These are phyloP conservation scores for Crotalus tigris DNA, from an alignment of 2,113 vertebrate genomes.

Conservation along the genomic window DNA sequence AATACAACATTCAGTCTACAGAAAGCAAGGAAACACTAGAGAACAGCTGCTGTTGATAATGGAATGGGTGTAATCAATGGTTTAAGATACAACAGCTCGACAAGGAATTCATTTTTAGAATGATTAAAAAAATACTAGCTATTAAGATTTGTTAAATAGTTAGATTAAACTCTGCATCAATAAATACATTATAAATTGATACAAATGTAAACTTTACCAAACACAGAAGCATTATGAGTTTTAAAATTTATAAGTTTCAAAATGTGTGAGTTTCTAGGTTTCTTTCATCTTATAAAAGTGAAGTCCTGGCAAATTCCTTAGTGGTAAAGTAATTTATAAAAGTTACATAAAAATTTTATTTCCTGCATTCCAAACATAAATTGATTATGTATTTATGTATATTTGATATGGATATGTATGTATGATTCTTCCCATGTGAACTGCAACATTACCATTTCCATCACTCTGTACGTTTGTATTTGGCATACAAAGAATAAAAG, in stretches of 20 bases:
- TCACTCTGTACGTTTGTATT: not conserved
- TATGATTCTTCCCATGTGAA: not conserved
- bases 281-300: not conserved
- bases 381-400: not conserved
- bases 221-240: not conserved
- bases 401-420: not conserved
- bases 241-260: not conserved
- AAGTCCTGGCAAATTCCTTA: not conserved
- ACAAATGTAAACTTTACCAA: not conserved
- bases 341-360: not conserved
- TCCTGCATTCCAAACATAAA: not conserved
- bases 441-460: not conserved
- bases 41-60: not conserved
- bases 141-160: not conserved
- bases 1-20: not conserved
- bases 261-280: not conserved
- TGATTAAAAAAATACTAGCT: not conserved
- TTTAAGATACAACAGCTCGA: not conserved
- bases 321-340: not conserved
- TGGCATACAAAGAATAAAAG: not conserved
- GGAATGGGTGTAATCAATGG: not conserved
- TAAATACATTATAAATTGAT: not conserved
- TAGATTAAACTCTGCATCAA: not conserved
- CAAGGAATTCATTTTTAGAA: not conserved
- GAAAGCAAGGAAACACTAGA: not conserved